These are phyloP conservation scores for Montipora foliosa DNA, from an alignment of 64 coral and sea anemone genomes.

Conservation along the genomic window DNA sequence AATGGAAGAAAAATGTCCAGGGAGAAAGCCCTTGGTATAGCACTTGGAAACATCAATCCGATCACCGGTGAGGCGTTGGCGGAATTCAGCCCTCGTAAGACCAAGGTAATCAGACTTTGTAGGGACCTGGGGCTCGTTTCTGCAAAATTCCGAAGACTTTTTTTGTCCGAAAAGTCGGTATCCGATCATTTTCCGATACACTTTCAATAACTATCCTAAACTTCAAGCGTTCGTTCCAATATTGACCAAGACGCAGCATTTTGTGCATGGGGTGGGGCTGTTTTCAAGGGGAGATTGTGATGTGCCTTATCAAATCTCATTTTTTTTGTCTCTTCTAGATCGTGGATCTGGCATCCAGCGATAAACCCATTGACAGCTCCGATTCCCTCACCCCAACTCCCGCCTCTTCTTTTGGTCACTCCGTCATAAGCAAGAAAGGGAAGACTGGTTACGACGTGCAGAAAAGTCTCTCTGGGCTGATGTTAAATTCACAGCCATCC, in stretches of 20 bases:
- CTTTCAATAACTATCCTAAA: too few relatives aligned
- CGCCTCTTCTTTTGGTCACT: conserved; percentile 58
- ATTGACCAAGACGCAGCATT: too few relatives aligned
- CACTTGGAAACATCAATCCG: conserved; percentile 95
- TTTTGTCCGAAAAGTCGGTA: too few relatives aligned
- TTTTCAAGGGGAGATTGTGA: not conserved
- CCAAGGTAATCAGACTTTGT: conserved; percentile 61
- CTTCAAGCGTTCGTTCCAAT: too few relatives aligned
- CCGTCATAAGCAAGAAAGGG: conserved; percentile 66
- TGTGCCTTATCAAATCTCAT: not conserved
- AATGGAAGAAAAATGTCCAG: conserved; percentile 38
- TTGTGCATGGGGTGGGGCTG: too few relatives aligned
- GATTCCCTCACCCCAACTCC: conserved; percentile 70
- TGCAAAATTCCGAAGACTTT: too few relatives aligned
- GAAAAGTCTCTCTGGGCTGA: conserved; percentile 68
- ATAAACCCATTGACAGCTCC: not conserved
- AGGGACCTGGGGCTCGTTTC: not conserved
- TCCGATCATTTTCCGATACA: too few relatives aligned
- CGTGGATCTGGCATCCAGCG: not conserved
- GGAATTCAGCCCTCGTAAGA: conserved; percentile 54
- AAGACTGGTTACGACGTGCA: conserved; percentile 67
- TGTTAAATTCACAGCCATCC: conserved; percentile 49
- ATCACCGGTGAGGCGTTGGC: conserved; percentile 79
- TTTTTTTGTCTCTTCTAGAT: not conserved
- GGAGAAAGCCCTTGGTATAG: conserved; percentile 82